A percentile compares a stretch with the other conserved stretches of the same genome.
Evolutionary conservation across 2,888 invertebrate genomes (phyloP).

Genomic region (Scaptomyza caliginosa): DNA sequence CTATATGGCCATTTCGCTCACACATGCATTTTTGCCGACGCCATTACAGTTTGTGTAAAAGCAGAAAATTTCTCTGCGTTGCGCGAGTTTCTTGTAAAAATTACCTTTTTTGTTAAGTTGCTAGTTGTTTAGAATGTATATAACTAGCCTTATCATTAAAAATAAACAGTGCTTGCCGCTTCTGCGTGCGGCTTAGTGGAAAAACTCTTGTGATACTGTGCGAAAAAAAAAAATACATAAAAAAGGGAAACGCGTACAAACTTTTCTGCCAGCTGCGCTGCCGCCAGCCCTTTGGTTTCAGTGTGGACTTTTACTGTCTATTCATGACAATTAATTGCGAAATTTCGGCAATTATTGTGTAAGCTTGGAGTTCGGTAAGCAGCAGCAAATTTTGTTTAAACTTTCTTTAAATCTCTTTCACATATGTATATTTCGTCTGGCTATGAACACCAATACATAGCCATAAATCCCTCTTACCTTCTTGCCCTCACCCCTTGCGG

Average conservation of each 20-base stretch:
- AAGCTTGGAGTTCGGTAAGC: constrained; percentile 33
- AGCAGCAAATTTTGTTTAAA: not conserved
- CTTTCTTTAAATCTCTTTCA: constrained; percentile 1
- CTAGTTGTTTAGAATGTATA: constrained; percentile 59
- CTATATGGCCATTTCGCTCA: constrained; percentile 71
- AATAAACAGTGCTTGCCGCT: constrained; percentile 28
- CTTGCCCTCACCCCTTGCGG: constrained; percentile 15
- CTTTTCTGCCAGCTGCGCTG: constrained; percentile 61
- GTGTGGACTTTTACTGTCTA: constrained; percentile 29
- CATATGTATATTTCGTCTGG: constrained; percentile 10
- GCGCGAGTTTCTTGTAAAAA: constrained; percentile 58
- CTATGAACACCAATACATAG: constrained; percentile 8
- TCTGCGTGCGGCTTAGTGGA: constrained; percentile 33
- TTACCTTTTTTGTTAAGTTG: constrained; percentile 60
- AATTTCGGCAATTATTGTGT: not conserved
- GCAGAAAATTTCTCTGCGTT: constrained; percentile 81
- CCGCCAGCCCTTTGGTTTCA: constrained; percentile 41
- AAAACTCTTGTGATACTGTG: constrained; percentile 40
- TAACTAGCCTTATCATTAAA: constrained; percentile 36
- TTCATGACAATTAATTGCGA: constrained; percentile 22
- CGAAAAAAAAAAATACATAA: constrained; percentile 32
- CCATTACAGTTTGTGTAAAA: constrained; percentile 82
- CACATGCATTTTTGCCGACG: constrained; percentile 83
- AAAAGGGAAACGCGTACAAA: constrained; percentile 43
- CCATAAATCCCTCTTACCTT: constrained; percentile 17